Conservation (phyloP, 1,140 invertebrate genomes). For the Drosophila sucinea region DNA sequence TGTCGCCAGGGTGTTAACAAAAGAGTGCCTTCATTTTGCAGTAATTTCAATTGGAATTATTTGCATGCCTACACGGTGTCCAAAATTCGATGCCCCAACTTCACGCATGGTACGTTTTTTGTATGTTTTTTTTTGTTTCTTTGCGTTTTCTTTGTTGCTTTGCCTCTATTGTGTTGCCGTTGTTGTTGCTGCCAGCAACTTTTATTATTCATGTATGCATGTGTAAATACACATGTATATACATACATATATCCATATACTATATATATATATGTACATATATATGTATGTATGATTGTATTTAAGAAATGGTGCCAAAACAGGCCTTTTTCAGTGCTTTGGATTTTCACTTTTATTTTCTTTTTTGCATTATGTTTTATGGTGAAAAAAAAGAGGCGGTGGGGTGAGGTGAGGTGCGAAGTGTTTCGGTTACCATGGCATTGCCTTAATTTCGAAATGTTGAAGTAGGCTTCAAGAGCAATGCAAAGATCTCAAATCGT, state of each 20-base stretch:
- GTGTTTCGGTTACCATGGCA: not conserved
- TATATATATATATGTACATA: not conserved
- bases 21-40: too few relatives aligned
- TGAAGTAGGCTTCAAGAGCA: slow-evolving; percentile 6
- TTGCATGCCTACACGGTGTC: not conserved
- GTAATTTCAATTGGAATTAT: too few relatives aligned
- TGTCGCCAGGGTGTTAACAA: too few relatives aligned
- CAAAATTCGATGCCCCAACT: not conserved
- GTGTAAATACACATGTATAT: slow-evolving; percentile 11
- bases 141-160: slow-evolving; percentile 14
- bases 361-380: slow-evolving; percentile 11
- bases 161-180: slow-evolving; percentile 7
- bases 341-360: slow-evolving; percentile 19
- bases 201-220: slow-evolving; percentile 25
- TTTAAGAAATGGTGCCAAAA: slow-evolving; percentile 19
- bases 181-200: slow-evolving; percentile 6
- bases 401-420: not conserved
- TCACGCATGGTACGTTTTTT: not conserved
- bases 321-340: slow-evolving; percentile 10
- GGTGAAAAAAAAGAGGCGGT: not conserved
- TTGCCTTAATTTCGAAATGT: slow-evolving; percentile 8
- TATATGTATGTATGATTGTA: slow-evolving; percentile 1
- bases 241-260: slow-evolving; percentile 4
- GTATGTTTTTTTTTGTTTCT: not conserved
- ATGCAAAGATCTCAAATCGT: slow-evolving; percentile 3